Evolutionary conservation across 2,113 vertebrate genomes (phyloP), one percentile per base, ranked within the genome.

Genomic region (Ceyx cyanopectus): DNA sequence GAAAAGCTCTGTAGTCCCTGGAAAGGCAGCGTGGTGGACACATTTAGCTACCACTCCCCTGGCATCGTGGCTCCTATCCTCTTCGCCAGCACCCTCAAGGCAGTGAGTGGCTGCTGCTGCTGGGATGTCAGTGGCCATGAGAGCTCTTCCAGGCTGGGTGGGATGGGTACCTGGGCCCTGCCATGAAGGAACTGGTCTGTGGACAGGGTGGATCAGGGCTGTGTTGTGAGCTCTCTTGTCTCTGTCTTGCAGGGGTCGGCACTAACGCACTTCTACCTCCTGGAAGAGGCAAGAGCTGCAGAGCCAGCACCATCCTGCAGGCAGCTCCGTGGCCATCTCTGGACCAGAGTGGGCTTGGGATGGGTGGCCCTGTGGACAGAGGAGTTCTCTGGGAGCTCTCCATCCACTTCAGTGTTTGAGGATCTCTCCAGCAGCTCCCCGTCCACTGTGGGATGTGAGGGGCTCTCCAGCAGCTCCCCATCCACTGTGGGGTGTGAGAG

Each of bases 191-290:
- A 12, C 14, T 0, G 4, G 30, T 34, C 22, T 0, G 1, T 0
- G 8, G 26, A 32, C 45, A 7, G 51, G 43, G 54, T 23, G 17
- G 72, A 78, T 54, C 75, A 1, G 73, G 22, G 40, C 45, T 2
- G 4, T 29, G 41, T 61, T 73, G 30, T 73, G 46, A 87, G 5
- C 30, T 41, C 34, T 57, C 12, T 41, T 26, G 1, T 5, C 1
- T 5, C 43, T 94, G 24, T 91, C 40, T 87, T 94, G 68, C 95
- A 98, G 97, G 90, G 43, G 75, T 91, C 63, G 26, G 86, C 92
- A 81, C 91, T 78, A 66, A 80, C 5, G 73, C 85, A 93, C 54
- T 91, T 95, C 95, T 97, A 89, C 97, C 92, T 97, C 95, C 94
- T 76, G 93, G 95, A 91, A 97, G 93, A 92, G 48, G 69, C 22